These are phyloP conservation scores for Mormyrus lacerda DNA, from an alignment of 2,113 vertebrate species.

Conservation along the genomic window DNA sequence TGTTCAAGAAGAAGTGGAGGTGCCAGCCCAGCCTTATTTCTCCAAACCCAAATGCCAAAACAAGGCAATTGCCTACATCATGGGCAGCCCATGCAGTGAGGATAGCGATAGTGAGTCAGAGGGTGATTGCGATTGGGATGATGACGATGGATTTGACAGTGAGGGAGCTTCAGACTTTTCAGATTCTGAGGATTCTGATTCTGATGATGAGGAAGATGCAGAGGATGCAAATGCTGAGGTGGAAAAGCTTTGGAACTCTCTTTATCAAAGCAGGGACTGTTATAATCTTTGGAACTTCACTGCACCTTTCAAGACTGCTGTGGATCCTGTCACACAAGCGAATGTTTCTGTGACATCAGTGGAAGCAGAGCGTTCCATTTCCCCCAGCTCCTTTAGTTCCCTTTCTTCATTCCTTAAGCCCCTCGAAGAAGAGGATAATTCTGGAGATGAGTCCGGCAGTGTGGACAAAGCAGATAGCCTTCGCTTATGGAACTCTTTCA, in stretches of 20 bases:
- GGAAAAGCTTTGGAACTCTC: slow-evolving; percentile 69
- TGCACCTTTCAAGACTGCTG: slow-evolving; percentile 60
- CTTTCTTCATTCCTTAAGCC: slow-evolving; percentile 34
- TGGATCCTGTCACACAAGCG: neutral
- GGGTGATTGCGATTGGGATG: slow-evolving; percentile 45
- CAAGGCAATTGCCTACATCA: slow-evolving; percentile 83
- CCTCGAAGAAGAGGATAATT: slow-evolving; percentile 10
- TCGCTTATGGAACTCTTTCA: slow-evolving; percentile 76
- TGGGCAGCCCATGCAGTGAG: slow-evolving; percentile 72
- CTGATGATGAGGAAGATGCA: slow-evolving; percentile 27
- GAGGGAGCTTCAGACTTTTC: slow-evolving; percentile 63
- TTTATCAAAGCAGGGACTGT: slow-evolving; percentile 69
- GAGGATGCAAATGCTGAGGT: slow-evolving; percentile 48
- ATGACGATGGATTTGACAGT: slow-evolving; percentile 76
- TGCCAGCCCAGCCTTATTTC: rapidly evolving
- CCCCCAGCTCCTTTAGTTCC: slow-evolving; percentile 33
- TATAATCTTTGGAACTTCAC: slow-evolving; percentile 83
- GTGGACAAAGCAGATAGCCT: slow-evolving; percentile 70
- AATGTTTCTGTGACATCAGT: neutral
- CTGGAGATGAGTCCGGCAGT: slow-evolving; percentile 58
- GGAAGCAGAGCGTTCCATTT: slow-evolving; percentile 26
- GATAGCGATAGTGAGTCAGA: slow-evolving; percentile 55
- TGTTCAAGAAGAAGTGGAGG: neutral
- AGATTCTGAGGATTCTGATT: slow-evolving; percentile 43
- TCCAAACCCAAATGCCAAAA: slow-evolving; percentile 66